A percentile compares a stretch with the other conserved stretches of the same genome.
Conservation (phyloP, 2,797 vertebrate species). For the Onychomys leucogaster region DNA sequence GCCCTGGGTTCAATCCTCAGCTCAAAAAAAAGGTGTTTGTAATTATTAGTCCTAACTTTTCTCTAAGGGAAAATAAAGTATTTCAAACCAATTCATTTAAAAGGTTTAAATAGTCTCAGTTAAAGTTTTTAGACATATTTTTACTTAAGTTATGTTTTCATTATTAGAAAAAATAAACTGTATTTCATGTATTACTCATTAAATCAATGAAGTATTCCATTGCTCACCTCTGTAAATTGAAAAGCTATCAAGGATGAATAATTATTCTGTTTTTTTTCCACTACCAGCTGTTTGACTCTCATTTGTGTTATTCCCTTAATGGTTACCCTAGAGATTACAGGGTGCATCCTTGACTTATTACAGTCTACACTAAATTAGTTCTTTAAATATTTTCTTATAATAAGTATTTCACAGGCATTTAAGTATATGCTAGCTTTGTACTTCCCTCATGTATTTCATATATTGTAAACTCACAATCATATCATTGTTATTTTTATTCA, state of each 20-base stretch:
- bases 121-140: constrained; percentile 63
- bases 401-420: constrained; percentile 8
- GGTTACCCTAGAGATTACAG: constrained; percentile 58
- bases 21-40: not conserved
- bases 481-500: not conserved
- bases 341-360: constrained; percentile 55
- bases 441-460: not conserved
- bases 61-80: constrained; percentile 36
- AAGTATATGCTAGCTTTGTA: constrained; percentile 11
- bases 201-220: constrained; percentile 69
- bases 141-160: not conserved
- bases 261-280: constrained; percentile 67
- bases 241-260: constrained; percentile 77
- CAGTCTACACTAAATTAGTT: constrained; percentile 61
- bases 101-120: constrained; percentile 35
- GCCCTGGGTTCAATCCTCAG: no score
- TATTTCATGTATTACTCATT: constrained; percentile 59
- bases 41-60: constrained; percentile 1
- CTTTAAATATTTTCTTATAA: constrained; percentile 43
- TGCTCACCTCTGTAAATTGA: constrained; percentile 70
- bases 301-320: constrained; percentile 72
- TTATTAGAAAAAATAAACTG: constrained; percentile 10
- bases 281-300: constrained; percentile 49
- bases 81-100: constrained; percentile 45
- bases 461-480: not conserved